Evolutionary conservation across 2,113 vertebrate species (phyloP), one percentile per base, ranked within the genome.

Genomic region (Limanda limanda): DNA sequence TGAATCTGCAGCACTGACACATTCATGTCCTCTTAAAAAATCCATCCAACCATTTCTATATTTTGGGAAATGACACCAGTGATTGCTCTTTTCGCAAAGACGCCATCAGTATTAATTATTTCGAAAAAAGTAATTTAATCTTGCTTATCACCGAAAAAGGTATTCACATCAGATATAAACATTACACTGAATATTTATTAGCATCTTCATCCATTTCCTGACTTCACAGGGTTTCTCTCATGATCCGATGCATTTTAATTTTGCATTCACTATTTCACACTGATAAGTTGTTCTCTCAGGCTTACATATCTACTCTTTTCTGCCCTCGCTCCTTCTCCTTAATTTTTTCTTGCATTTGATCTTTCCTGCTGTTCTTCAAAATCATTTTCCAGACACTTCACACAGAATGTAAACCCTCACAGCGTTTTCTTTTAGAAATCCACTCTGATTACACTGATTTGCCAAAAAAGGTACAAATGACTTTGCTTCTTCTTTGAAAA

Each of bases 181-280:
- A 64, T 59, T 62, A 58, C 45, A 18, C 27, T 85, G 72, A 76
- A 79, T 82, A 79, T 82, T 51, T 81, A 59, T 73, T 25, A 52
- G 63, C 2, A 45, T 68, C 48, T 71, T 70, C 31, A 69, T 78
- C 72, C 68, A n/a, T 73, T 72, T 59, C 60, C 20, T 68, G 48
- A 60, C 66, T 68, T 80, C 8, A 57, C 40, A 66, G 8, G 17
- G 37, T 68, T 67, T 24, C 56, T 58, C 54, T 74, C 35, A 25
- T 13, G 10, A 51, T 74, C 71, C 18, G 20, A 0, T 67, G 21
- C 52, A 66, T 73, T 70, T 67, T 1, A 12, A 20, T 70, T 52
- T 40, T 68, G 42, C 21, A 58, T 59, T 58, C 54, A 60, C n/a
- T 1, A 45, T 70, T 66, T 70, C 31, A 52, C 51, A 47, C 42